A percentile compares a stretch with the other conserved stretches of the same genome.
Conservation (phyloP, 2,888 invertebrate genomes). For the Nemapogon koenigi region DNA sequence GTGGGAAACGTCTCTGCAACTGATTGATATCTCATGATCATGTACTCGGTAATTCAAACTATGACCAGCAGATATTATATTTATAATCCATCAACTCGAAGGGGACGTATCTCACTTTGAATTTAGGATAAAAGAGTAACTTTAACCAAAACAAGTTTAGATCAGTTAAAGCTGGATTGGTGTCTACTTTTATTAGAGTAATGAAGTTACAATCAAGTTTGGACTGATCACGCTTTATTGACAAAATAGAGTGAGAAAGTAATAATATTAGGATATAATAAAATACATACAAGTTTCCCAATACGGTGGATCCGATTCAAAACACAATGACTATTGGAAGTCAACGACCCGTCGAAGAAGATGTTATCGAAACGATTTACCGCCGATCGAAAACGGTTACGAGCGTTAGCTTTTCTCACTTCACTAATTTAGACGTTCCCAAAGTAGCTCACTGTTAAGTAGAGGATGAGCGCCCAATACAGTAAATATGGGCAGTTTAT, state of each 20-base stretch:
- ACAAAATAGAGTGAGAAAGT: no score
- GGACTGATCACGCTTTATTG: no score
- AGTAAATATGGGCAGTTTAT: slow-evolving; percentile 56
- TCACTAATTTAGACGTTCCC: slow-evolving; percentile 60
- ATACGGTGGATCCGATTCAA: slow-evolving; percentile 36
- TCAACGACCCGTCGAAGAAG: slow-evolving; percentile 37
- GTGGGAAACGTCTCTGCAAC: slow-evolving; percentile 39
- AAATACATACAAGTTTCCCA: slow-evolving; percentile 39
- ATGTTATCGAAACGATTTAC: slow-evolving; percentile 57
- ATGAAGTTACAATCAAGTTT: no score
- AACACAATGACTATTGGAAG: slow-evolving; percentile 47
- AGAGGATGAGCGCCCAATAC: slow-evolving; percentile 48
- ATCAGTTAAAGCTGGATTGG: no score
- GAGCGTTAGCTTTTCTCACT: slow-evolving; percentile 60
- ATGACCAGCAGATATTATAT: no score
- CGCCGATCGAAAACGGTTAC: slow-evolving; percentile 49
- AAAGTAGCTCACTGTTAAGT: slow-evolving; percentile 58
- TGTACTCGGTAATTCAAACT: no score
- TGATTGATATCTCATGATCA: no score
- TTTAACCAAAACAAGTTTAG: no score
- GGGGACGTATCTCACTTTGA: no score
- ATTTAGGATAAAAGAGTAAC: no score
- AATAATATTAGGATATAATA: slow-evolving; percentile 40
- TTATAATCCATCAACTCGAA: no score
- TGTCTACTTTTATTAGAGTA: no score